Percentiles rank a stretch among this genome's conserved stretches.
Conservation (phyloP, 2,113 vertebrate genomes). For the Pogona vitticeps region DNA sequence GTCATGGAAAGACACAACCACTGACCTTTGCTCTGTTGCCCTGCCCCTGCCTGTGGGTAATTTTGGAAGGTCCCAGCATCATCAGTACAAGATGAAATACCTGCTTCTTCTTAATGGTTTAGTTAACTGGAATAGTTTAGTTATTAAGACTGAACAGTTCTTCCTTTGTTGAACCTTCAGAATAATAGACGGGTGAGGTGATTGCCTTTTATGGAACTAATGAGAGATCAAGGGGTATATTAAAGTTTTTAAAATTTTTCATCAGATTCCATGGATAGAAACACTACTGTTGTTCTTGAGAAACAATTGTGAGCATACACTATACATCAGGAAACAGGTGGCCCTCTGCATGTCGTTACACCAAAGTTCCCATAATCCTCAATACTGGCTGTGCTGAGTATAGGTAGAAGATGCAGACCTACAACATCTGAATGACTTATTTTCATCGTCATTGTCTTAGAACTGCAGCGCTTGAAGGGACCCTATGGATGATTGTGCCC, state of each 20-base stretch:
- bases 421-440: too few relatives aligned
- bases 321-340: not conserved
- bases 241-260: not conserved
- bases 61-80: rapidly evolving
- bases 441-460: too few relatives aligned
- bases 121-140: rapidly evolving
- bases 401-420: too few relatives aligned
- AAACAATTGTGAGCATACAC: not conserved
- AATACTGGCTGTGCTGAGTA: too few relatives aligned
- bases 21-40: not conserved
- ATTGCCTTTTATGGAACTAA: not conserved
- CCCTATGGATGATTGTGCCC: too few relatives aligned
- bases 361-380: too few relatives aligned
- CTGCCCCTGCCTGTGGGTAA: not conserved
- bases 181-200: not conserved
- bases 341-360: too few relatives aligned
- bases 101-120: not conserved
- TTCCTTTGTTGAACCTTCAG: not conserved
- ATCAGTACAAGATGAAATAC: too few relatives aligned
- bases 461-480: not conserved
- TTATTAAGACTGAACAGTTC: not conserved
- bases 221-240: not conserved
- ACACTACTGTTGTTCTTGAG: not conserved
- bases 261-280: not conserved
- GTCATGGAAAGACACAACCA: not conserved